These are phyloP conservation scores for Aphis craccivora DNA, from an alignment of 1,140 invertebrate species.

Conservation along the genomic window DNA sequence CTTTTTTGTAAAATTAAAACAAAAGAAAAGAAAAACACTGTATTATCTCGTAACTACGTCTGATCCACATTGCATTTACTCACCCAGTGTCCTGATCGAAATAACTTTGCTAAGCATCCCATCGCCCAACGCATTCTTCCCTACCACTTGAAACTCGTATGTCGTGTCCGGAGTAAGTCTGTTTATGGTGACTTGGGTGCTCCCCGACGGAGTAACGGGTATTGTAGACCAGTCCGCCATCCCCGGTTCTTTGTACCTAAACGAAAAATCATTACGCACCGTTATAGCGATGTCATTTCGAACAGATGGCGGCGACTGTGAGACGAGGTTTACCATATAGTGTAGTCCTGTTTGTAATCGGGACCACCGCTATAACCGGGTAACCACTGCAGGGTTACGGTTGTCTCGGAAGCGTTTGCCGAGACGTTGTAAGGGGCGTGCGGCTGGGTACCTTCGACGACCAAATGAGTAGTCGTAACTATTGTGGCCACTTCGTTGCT, in stretches of 20 bases:
- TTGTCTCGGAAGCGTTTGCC: slow-evolving; percentile 84
- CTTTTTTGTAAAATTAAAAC: neutral
- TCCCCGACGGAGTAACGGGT: slow-evolving; percentile 89
- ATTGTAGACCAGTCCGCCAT: slow-evolving; percentile 89
- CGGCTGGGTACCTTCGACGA: slow-evolving; percentile 94
- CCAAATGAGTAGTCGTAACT: slow-evolving; percentile 85
- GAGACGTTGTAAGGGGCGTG: slow-evolving; percentile 95
- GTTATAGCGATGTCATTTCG: neutral
- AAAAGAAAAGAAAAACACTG: neutral
- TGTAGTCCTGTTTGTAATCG: slow-evolving; percentile 93
- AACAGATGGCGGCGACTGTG: neutral
- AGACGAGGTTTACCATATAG: slow-evolving; percentile 75
- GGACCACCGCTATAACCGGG: slow-evolving; percentile 94
- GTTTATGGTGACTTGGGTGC: slow-evolving; percentile 89
- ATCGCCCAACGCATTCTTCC: slow-evolving; percentile 91
- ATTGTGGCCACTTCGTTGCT: slow-evolving; percentile 94
- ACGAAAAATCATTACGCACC: neutral
- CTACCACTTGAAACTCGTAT: slow-evolving; percentile 96
- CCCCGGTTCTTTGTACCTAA: slow-evolving; percentile 81
- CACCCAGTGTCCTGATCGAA: slow-evolving; percentile 89
- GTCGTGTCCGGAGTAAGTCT: slow-evolving; percentile 86
- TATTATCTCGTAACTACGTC: slow-evolving; percentile 19
- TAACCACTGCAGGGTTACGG: slow-evolving; percentile 88
- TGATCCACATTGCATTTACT: slow-evolving; percentile 62
- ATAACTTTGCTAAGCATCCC: slow-evolving; percentile 94